These are phyloP conservation scores for Nautilus pompilius DNA, from an alignment of 1,140 invertebrate genomes.

Conservation along the genomic window DNA sequence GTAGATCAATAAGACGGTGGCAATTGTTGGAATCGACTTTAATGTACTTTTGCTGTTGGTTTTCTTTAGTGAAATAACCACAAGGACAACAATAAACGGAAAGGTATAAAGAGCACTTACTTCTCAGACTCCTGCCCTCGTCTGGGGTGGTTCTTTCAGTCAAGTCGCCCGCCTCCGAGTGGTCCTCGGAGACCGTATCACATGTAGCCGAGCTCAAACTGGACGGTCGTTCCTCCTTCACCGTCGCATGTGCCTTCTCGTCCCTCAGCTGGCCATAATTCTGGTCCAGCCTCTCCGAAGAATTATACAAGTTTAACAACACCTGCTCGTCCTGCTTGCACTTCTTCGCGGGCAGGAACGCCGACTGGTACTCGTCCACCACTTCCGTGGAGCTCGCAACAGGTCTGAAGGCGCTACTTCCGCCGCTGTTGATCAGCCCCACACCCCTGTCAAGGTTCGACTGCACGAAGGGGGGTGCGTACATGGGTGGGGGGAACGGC, in stretches of 20 bases:
- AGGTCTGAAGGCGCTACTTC: constrained; percentile 43
- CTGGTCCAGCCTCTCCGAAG: no score
- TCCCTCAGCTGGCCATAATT: constrained; percentile 3
- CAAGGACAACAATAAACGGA: no score
- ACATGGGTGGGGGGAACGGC: constrained; percentile 41
- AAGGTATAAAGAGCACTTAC: constrained; percentile 29
- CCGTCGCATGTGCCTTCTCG: background rate
- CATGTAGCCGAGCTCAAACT: constrained; percentile 41
- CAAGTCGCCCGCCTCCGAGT: constrained; percentile 38
- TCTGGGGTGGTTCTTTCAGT: constrained; percentile 45
- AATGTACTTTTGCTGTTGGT: no score
- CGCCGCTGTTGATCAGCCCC: constrained; percentile 32
- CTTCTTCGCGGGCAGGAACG: constrained; percentile 46
- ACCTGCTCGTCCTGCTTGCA: constrained; percentile 43
- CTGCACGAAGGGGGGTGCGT: constrained; percentile 40
- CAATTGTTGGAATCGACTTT: no score
- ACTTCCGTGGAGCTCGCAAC: constrained; percentile 26
- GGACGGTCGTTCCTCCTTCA: constrained; percentile 44
- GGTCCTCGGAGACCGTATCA: constrained; percentile 43
- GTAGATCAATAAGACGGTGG: no score
- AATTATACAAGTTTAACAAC: no score
- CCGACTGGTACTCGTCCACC: constrained; percentile 43
- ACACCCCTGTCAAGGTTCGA: constrained; percentile 30
- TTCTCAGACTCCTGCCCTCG: constrained; percentile 45
- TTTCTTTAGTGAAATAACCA: no score